Percentiles rank a stretch among this genome's conserved stretches.
These are phyloP conservation scores for Parasteatoda tepidariorum DNA, from an alignment of 1,140 invertebrate genomes.

Conservation along the genomic window DNA sequence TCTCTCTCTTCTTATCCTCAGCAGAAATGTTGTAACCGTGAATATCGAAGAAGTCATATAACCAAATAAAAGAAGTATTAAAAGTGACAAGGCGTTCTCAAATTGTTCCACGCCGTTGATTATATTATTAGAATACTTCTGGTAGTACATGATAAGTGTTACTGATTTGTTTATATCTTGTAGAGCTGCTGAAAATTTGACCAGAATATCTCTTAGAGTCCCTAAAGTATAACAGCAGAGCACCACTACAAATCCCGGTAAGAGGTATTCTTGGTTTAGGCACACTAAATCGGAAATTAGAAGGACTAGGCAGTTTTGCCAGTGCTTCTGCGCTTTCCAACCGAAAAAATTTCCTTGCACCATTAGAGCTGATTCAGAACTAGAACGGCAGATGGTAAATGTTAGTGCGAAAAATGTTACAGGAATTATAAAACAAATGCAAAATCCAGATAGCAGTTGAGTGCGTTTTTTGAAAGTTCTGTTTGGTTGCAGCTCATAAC, in stretches of 20 bases:
- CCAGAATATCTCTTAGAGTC: not conserved
- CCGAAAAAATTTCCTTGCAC: not conserved
- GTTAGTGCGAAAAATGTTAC: not conserved
- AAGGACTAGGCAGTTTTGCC: not conserved
- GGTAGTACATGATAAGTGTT: not conserved
- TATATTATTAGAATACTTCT: not conserved
- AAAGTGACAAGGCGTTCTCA: not conserved
- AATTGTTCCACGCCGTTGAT: not conserved
- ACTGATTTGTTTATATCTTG: not conserved
- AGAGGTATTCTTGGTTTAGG: not conserved
- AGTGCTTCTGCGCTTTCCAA: slow-evolving; percentile 9
- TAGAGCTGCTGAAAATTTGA: not conserved
- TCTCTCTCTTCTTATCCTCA: not conserved
- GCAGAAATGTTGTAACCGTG: not conserved
- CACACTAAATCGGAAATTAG: not conserved
- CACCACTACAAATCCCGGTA: slow-evolving; percentile 3
- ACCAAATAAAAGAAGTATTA: not conserved
- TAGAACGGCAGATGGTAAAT: not conserved
- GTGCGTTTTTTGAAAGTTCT: not conserved
- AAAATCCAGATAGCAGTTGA: not conserved
- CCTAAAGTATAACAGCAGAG: slow-evolving; percentile 9
- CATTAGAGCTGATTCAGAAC: not conserved
- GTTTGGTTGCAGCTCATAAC: not conserved
- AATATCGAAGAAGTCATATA: slow-evolving; percentile 14
- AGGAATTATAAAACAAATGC: not conserved